Evolutionary conservation across 2,888 invertebrate species (phyloP).

Genomic region (Cataglyphis rosenhaueri): DNA sequence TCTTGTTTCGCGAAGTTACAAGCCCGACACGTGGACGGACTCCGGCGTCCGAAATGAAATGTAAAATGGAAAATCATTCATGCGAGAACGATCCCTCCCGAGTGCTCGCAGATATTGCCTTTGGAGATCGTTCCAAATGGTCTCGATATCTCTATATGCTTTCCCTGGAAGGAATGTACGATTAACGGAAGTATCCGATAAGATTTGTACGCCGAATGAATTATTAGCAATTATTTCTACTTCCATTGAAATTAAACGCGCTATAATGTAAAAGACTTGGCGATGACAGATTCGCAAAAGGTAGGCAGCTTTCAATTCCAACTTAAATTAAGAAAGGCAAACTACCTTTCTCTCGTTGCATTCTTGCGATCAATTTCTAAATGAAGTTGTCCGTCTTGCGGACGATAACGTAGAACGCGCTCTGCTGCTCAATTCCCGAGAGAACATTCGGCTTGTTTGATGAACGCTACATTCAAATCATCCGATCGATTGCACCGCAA

Average conservation of each 20-base stretch:
- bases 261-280: not conserved
- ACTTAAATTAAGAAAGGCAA: not conserved
- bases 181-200: not conserved
- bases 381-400: constrained; percentile 25
- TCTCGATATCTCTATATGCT: not conserved
- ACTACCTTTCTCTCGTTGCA: not conserved
- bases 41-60: constrained; percentile 43
- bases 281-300: not conserved
- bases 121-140: not conserved
- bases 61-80: constrained; percentile 51
- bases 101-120: constrained; percentile 37
- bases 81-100: constrained; percentile 38
- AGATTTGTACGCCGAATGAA: not conserved
- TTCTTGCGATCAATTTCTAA: not conserved
- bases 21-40: constrained; percentile 36
- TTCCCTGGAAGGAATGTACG: not conserved
- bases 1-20: constrained; percentile 70
- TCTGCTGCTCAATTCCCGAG: constrained; percentile 45
- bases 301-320: not conserved
- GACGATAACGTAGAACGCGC: not conserved
- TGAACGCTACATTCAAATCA: constrained; percentile 44
- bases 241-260: not conserved
- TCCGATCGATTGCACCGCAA: constrained; percentile 49
- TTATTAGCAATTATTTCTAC: not conserved
- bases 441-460: constrained; percentile 46